Evolutionary conservation across 2,888 invertebrate genomes (phyloP), one percentile per base, ranked within the genome.

Genomic region (Drosophila kuntzei): DNA sequence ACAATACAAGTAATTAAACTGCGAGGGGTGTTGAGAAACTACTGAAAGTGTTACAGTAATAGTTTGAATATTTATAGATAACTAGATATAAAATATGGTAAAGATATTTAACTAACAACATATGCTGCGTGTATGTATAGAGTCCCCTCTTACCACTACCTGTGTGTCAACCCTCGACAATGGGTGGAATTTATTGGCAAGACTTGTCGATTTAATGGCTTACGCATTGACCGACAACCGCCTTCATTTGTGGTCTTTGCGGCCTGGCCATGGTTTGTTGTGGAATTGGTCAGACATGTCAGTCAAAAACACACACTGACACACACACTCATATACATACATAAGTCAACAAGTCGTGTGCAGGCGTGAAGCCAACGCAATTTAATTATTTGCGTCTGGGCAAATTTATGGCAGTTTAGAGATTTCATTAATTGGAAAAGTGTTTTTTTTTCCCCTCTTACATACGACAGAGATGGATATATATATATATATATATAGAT

Each of bases 381-480:
- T 87, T 90, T 90, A 87, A 90, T 87, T 87, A 89, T 87, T 87
- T 89, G 77, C 79, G 80, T 72, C 75, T 77, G 65, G 73, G 64
- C 60, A 72, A 90, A 91, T 91, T 90, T 91, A 90, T 91, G 81
- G 83, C 78, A 87, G 80, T 83, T 90, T 84, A 81, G 86, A 91
- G 89, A 90, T 91, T 90, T 91, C 87, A 90, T 91, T 90, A 90
- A 90, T 91, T 90, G 89, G 90, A 91, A 91, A 91, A 91, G 87
- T 89, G 90, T 78, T 89, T 68, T 75, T 71, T 32, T 32, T 32
- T 12, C 27, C 29, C 44, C 20, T 39, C 46, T 14, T 29, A 44
- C 36, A 39, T 46, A 46, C 11, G 46, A 46, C 11, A 47, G 29
- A 29, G 29, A 47, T 12, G 11, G 46, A 3, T 12, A 11, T 11